Evolutionary conservation across 2,113 vertebrate species (phyloP).

Genomic region (Hipposideros armiger): DNA sequence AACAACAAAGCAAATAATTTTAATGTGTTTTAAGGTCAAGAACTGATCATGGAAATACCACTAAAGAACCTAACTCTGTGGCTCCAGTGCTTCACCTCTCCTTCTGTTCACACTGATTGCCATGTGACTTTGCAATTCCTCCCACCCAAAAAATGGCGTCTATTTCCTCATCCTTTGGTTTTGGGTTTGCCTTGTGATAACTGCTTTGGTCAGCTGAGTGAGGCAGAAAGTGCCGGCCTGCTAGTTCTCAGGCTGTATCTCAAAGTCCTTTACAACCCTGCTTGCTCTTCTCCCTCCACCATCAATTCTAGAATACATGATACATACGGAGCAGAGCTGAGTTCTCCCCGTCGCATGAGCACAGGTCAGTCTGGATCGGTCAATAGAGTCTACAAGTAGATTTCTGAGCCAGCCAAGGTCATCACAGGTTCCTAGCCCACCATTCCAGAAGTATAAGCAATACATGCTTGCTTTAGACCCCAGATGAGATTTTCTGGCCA

Average conservation of each 20-base stretch:
- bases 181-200: background rate
- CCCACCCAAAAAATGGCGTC: background rate
- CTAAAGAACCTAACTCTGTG: background rate
- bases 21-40: background rate
- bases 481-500: background rate
- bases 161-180: background rate
- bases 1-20: background rate
- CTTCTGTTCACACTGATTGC: background rate
- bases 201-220: background rate
- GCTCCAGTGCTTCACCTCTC: background rate
- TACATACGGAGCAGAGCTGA: background rate
- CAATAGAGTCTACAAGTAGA: background rate
- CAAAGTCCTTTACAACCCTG: background rate
- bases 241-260: background rate
- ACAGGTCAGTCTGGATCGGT: background rate
- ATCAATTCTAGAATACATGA: background rate
- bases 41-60: slow-evolving; percentile 4
- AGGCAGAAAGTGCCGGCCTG: background rate
- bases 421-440: background rate
- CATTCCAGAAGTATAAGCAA: background rate
- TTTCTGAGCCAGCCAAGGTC: background rate
- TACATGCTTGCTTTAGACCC: background rate
- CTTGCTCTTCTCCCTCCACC: background rate
- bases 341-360: accelerated
- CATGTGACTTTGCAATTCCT: background rate